Base-by-base conservation (phyloP, 1,140 invertebrate genomes). In the Meloidogyne exigua region DNA sequence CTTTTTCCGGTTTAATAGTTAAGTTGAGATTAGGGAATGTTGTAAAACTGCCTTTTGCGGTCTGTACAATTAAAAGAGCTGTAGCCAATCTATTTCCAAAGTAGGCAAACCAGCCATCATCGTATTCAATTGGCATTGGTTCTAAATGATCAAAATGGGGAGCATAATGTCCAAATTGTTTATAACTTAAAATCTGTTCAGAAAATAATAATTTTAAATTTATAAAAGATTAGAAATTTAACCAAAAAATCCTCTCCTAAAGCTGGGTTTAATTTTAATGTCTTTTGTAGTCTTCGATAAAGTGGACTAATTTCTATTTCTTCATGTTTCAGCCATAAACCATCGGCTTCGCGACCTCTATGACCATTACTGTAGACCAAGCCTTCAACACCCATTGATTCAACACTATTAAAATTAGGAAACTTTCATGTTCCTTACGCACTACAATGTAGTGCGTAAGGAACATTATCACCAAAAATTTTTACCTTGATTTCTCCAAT, bases 231-330 rank as follows among this genome's bases (percentile, higher is more conserved):
- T 9, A 42, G 2, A 18, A 13, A 28, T 49, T 42, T 2, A 1
- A 83, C 81, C 68, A 83, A 69, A 78, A 84, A 84, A 36, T 83
- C 75, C 57, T 83, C 83, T 5, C 67, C 83, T 15, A 82, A 44
- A 9, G 80, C 81, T 36, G 83, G 80, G 23, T 84, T 80, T 44
- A 83, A 23, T 25, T 79, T 1, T 10, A 82, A 62, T 4, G 68
- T 57, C 12, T 11, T 67, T 44, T 83, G 81, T 15, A 82, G 9
- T 10, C 68, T 49, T 26, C 18, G 2, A 65, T 64, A 82, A 13
- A 82, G 42, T 12, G 75, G 57, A 13, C 28, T 23, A 65, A 84
- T 71, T 11, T 63, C 57, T 10, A 7, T 12, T 21, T 82, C 69
- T 21, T 79, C 26, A 32, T 81, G 81, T 7, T 26, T 28, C 63